Conservation (phyloP, 2,888 invertebrate species). For the Cantharis rustica region DNA sequence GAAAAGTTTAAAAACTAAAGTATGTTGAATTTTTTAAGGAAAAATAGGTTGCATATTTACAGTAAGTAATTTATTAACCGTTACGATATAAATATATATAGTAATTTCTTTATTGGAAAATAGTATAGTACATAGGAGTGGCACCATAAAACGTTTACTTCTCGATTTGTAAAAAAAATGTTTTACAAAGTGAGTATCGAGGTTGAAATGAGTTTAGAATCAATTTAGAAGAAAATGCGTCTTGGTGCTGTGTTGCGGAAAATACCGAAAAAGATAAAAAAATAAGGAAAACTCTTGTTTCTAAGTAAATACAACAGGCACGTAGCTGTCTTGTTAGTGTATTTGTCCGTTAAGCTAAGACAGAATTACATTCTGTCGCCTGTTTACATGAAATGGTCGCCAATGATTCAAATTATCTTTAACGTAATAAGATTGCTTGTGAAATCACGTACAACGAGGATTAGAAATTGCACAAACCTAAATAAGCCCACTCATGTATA, state of each 20-base stretch:
- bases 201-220: constrained; percentile 3
- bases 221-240: constrained; percentile 7
- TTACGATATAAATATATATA: background rate
- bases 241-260: constrained; percentile 7
- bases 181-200: background rate
- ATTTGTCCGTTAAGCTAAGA: constrained; percentile 31
- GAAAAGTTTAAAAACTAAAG: background rate
- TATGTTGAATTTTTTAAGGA: background rate
- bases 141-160: background rate
- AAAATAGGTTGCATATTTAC: background rate
- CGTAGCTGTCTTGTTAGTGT: constrained; percentile 28
- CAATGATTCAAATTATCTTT: constrained; percentile 33
- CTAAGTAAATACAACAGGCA: constrained; percentile 27
- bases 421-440: constrained; percentile 32
- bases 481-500: constrained; percentile 25
- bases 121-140: background rate
- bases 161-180: background rate
- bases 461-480: constrained; percentile 25
- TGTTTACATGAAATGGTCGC: constrained; percentile 32
- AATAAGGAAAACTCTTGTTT: constrained; percentile 15
- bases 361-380: constrained; percentile 30
- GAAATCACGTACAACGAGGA: constrained; percentile 29
- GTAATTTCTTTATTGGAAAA: background rate
- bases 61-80: background rate
- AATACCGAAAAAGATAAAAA: constrained; percentile 4